phyloP scores from a whole-genome alignment of 2,888 invertebrate species.

The Nipponacmea schrenckii region DNA sequence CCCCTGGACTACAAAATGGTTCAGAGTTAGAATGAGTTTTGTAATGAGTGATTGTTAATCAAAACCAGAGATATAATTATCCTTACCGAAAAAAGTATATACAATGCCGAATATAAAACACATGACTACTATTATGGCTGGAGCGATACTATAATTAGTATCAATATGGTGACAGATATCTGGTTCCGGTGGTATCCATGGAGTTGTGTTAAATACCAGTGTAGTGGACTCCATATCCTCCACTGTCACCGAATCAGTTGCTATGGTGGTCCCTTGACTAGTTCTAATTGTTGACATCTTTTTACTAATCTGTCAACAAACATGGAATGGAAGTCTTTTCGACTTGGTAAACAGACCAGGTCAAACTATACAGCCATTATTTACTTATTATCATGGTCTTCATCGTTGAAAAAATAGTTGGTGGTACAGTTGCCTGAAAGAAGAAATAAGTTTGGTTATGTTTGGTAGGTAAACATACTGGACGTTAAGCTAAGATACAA shows the following conservation, averaged over 20 bases:
- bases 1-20: too few species aligned
- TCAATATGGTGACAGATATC: constrained; percentile 45
- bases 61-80: background rate
- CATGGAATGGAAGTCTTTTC: background rate
- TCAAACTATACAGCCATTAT: background rate
- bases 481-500: background rate
- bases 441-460: background rate
- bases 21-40: too few species aligned
- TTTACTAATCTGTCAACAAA: background rate
- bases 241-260: background rate
- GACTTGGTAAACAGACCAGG: background rate
- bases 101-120: constrained; percentile 84
- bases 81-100: constrained; percentile 85
- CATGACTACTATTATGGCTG: constrained; percentile 77
- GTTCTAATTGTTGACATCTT: background rate
- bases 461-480: background rate
- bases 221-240: constrained; percentile 16
- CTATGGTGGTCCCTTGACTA: background rate
- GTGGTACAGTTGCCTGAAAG: background rate
- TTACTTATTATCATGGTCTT: background rate
- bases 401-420: background rate
- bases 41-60: too few species aligned
- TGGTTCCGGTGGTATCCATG: constrained; percentile 10
- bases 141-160: constrained; percentile 75
- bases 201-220: constrained; percentile 14